Evolutionary conservation across 2,888 invertebrate species (phyloP).

Genomic region (Norana najaformis): DNA sequence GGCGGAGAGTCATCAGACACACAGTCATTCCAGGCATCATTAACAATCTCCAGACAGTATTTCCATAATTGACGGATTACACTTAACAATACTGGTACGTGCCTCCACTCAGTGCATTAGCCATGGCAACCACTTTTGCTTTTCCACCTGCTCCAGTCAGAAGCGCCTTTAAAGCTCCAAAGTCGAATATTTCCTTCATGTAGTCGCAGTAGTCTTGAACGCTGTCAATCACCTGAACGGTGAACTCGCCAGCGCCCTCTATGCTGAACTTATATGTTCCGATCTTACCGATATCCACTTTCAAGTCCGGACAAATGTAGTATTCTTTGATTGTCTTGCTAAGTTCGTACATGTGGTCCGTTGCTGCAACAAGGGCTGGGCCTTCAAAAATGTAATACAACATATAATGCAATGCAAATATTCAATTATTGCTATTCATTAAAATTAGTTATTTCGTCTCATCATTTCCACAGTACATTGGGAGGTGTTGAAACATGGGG

Average conservation of each 20-base stretch:
- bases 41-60: neutral
- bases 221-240: slow-evolving; percentile 83
- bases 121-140: slow-evolving; percentile 77
- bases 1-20: neutral
- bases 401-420: neutral
- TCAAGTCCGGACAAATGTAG: slow-evolving; percentile 76
- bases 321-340: slow-evolving; percentile 80
- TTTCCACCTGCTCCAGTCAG: slow-evolving; percentile 70
- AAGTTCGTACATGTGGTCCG: slow-evolving; percentile 82
- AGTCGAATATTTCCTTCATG: slow-evolving; percentile 97
- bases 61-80: neutral
- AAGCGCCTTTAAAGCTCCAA: slow-evolving; percentile 75
- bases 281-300: slow-evolving; percentile 69
- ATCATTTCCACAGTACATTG: neutral
- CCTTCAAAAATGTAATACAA: slow-evolving; percentile 64
- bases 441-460: neutral
- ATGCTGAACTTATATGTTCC: slow-evolving; percentile 68
- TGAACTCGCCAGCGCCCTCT: slow-evolving; percentile 52
- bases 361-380: slow-evolving; percentile 88
- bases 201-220: slow-evolving; percentile 83
- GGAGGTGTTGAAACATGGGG: too few species aligned
- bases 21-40: neutral
- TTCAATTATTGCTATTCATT: neutral
- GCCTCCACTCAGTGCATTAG: slow-evolving; percentile 97
- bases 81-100: slow-evolving; percentile 44